Evolutionary conservation across 2,888 invertebrate genomes (phyloP), one percentile per base, ranked within the genome.

Genomic region (Bhutanitis thaidina): DNA sequence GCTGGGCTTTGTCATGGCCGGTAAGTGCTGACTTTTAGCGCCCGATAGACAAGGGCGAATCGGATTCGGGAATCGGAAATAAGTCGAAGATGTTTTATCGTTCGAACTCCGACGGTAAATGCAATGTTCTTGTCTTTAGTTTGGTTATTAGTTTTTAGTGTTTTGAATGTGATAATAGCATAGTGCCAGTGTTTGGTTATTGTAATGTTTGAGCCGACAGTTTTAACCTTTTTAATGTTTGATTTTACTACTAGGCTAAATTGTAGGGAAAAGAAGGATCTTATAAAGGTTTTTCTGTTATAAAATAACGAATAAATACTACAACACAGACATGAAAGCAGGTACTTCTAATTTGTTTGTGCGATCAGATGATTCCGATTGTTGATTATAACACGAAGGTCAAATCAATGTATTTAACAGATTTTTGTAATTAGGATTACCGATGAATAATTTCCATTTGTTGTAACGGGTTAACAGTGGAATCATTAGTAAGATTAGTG

Each of bases 1-100:
- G 89, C 89, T 88, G 88, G 89, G 87, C 83, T 91, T 91, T 93
- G 93, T 93, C 93, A 94, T 94, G 94, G 94, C 94, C 93, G 93
- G 93, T 93, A 93, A 93, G 93, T 93, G 90, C 88, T 86, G 89
- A 89, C 88, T 90, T 90, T 89, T 88, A 81, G 85, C 84, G 84
- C 85, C 85, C 85, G 82, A 77, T 85, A 85, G 78, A 87, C 87
- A 90, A 90, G 90, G 89, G 88, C 88, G 89, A 90, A 88, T 86
- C 77, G 88, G 88, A 85, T 80, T 88, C 82, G 80, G 85, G 84
- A 89, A 84, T 89, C 88, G 85, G 84, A 88, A 52, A 85, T 87
- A 85, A 79, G 73, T 87, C 75, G 88, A 90, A 89, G 90, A 90
- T 90, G 90, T 90, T 90, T 90, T 90, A 90, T 90, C 90, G 90